Percentiles rank a stretch among this genome's conserved stretches.
Evolutionary conservation across 2,888 invertebrate species (phyloP).

Genomic region (Drosophila quinaria): DNA sequence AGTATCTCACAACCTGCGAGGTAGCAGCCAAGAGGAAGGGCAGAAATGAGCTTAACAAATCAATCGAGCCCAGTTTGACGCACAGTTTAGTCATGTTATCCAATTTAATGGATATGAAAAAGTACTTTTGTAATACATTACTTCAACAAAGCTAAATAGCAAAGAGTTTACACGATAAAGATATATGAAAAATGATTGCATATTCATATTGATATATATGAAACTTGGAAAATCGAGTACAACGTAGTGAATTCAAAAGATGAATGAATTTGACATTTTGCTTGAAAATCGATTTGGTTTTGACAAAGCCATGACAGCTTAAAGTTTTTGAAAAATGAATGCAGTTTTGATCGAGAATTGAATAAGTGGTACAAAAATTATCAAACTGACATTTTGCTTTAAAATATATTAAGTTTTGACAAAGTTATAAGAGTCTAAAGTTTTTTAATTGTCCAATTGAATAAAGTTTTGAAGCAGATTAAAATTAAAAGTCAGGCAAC

Average conservation of each 20-base stretch:
- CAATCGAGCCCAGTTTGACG: background rate
- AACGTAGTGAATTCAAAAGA: no score
- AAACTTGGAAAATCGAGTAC: no score
- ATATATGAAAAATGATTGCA: background rate
- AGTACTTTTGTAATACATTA: background rate
- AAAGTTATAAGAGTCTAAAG: background rate
- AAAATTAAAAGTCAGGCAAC: no score
- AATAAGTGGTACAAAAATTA: no score
- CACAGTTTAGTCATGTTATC: background rate
- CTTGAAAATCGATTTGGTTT: no score
- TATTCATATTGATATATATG: no score
- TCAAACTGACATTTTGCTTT: no score
- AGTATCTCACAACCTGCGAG: conserved; percentile 25
- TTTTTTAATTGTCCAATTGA: background rate
- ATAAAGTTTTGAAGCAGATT: no score
- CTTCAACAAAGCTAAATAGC: background rate
- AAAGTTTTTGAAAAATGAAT: no score
- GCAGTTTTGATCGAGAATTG: no score
- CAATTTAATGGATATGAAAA: background rate
- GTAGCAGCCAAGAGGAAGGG: background rate
- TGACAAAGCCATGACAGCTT: no score
- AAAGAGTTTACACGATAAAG: background rate
- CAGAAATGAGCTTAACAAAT: conserved; percentile 12
- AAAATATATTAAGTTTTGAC: background rate
- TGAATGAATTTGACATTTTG: no score